Base-by-base conservation (phyloP, 2,113 vertebrate species). In the Leptodactylus fuscus region DNA sequence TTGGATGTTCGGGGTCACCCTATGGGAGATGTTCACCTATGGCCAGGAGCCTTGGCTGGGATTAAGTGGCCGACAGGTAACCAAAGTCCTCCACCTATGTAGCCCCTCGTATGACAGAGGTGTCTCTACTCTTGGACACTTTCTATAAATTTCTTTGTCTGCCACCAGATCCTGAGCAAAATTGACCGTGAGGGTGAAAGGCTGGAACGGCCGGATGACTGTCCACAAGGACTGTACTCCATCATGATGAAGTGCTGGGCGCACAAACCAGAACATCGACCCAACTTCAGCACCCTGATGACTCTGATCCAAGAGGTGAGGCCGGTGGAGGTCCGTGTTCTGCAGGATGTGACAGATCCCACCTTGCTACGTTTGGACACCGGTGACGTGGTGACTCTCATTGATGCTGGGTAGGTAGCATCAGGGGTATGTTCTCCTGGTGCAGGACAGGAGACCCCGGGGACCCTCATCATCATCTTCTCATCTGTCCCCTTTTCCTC, bases 1-100 rank as follows among this genome's bases (percentile, higher is more conserved):
- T 70, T 98, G 96, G 96, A 98, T 97, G 96, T 97, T 95, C 27
- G 96, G 95, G 0, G 92, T 97, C 85, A 96, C 95, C 2, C 55
- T 98, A 55, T 98, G 97, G 96, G 96, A 98, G 89, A 96, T 98
- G 96, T 97, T 97, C 85, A 95, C 96, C 0, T 94, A 94, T 87
- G 96, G 96, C 1, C 93, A 97, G 86, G 97, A 97, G 81, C 96
- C 96, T 13, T 97, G 96, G 96, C 89, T 96, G 67, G 94, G 96
- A 0, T 85, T 95, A 32, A 91, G 92, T 0, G 95, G 94, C 44
- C 90, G 93, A 87, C 94, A 96, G 95, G 96, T 96, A 80, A n/a
- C n/a, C n/a, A n/a, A n/a, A n/a, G n/a, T n/a, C n/a, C n/a, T n/a
- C n/a, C n/a, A n/a, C n/a, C n/a, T n/a, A n/a, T n/a, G n/a, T n/a